These are phyloP conservation scores for Malurus melanocephalus DNA, from an alignment of 2,113 vertebrate species.

Conservation along the genomic window DNA sequence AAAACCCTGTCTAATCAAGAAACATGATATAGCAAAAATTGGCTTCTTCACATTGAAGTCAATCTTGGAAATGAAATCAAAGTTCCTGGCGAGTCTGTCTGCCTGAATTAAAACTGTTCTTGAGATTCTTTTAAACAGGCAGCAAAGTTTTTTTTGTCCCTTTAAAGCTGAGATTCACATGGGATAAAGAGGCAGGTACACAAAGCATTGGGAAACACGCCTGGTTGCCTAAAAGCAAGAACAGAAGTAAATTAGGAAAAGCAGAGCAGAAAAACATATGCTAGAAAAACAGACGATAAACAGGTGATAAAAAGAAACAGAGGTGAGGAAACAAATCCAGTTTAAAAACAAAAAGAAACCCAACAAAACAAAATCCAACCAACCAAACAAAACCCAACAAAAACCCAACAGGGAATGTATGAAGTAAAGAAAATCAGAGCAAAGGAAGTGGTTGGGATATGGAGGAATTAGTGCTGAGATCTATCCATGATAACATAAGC, in stretches of 20 bases:
- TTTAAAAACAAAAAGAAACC: not conserved
- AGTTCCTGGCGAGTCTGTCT: not conserved
- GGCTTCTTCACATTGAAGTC: not conserved
- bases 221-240: not conserved
- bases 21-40: not conserved
- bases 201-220: not conserved
- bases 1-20: not conserved
- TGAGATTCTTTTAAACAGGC: not conserved
- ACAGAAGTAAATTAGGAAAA: not conserved
- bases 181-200: not conserved
- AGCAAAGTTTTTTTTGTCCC: not conserved
- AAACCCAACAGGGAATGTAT: rapidly evolving
- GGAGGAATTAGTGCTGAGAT: not conserved
- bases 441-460: not conserved
- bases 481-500: not conserved
- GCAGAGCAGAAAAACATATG: too few species aligned
- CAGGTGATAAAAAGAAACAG: not conserved
- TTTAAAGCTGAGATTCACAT: not conserved
- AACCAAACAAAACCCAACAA: not conserved
- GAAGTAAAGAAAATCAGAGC: not conserved
- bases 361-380: not conserved
- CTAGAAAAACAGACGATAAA: not conserved
- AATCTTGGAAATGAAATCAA: rapidly evolving
- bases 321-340: not conserved
- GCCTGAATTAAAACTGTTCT: not conserved